A percentile compares a stretch with the other conserved stretches of the same genome.
These are phyloP conservation scores for Arremon brunneinucha DNA, from an alignment of 2,797 vertebrate genomes.

Conservation along the genomic window DNA sequence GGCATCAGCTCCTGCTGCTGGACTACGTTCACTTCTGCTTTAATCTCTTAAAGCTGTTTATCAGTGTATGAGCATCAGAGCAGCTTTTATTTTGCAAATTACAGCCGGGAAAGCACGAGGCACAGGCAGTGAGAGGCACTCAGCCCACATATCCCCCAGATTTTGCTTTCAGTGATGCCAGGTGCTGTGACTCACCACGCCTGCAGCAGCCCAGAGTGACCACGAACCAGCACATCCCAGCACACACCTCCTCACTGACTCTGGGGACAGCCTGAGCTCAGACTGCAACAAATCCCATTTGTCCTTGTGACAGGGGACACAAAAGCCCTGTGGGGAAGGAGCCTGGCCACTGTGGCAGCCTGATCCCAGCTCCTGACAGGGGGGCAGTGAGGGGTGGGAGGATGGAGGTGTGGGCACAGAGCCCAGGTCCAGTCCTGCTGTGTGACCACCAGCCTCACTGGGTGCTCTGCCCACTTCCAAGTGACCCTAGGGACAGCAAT, in stretches of 20 bases:
- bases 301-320: neutral
- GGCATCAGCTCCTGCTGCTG: neutral
- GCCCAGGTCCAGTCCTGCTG: accelerated
- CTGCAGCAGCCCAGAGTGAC: neutral
- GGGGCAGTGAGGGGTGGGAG: neutral
- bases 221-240: neutral
- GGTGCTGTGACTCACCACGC: neutral
- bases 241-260: neutral
- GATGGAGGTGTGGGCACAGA: neutral
- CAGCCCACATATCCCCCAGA: neutral
- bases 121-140: neutral
- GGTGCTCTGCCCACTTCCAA: neutral
- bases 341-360: neutral
- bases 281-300: neutral
- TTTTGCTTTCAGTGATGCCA: neutral
- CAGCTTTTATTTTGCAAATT: neutral
- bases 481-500: neutral
- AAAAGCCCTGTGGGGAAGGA: neutral
- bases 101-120: neutral
- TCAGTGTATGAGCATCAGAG: neutral
- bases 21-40: neutral
- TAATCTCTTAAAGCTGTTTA: neutral
- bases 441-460: neutral
- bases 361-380: neutral
- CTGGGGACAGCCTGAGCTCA: neutral